A percentile compares a stretch with the other conserved stretches of the same genome.
Conservation (phyloP, 1,140 invertebrate species). For the Neodiprion virginianus region DNA sequence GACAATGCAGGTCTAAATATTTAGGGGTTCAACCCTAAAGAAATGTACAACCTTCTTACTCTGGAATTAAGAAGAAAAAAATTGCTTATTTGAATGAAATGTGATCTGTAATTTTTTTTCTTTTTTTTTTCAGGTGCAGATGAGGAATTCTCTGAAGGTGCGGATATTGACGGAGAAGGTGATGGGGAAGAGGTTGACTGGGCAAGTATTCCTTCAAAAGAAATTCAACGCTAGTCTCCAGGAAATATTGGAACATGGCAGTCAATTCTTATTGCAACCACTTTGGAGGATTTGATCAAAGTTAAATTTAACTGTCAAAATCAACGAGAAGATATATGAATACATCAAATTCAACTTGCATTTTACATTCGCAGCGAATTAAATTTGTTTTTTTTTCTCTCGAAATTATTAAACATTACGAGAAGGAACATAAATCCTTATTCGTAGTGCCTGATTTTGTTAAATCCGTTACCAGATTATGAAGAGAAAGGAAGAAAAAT, state of each 20-base stretch:
- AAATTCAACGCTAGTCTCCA: conserved; percentile 21
- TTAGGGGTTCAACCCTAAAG: too few species aligned
- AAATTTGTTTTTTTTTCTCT: neutral
- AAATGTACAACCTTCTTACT: too few species aligned
- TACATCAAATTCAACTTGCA: too few species aligned
- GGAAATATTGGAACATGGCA: neutral
- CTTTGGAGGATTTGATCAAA: neutral
- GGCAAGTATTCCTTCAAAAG: conserved; percentile 21
- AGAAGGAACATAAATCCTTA: too few species aligned
- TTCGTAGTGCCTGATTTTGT: too few species aligned
- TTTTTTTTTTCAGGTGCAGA: conserved; percentile 30
- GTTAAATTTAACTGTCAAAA: neutral
- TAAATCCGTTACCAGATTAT: neutral
- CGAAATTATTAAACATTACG: neutral
- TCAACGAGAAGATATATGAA: neutral
- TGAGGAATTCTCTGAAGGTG: conserved; percentile 38
- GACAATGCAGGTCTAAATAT: too few species aligned
- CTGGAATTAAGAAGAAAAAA: conserved; percentile 14
- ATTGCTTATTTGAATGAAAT: conserved; percentile 14
- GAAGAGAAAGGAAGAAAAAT: neutral
- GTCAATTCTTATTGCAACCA: neutral
- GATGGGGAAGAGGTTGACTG: conserved; percentile 28
- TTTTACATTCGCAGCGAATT: too few species aligned
- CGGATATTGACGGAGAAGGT: conserved; percentile 32
- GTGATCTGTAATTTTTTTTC: neutral